phyloP scores from a whole-genome alignment of 2,113 vertebrate species.

The Boulengeromyrus knoepffleri region DNA sequence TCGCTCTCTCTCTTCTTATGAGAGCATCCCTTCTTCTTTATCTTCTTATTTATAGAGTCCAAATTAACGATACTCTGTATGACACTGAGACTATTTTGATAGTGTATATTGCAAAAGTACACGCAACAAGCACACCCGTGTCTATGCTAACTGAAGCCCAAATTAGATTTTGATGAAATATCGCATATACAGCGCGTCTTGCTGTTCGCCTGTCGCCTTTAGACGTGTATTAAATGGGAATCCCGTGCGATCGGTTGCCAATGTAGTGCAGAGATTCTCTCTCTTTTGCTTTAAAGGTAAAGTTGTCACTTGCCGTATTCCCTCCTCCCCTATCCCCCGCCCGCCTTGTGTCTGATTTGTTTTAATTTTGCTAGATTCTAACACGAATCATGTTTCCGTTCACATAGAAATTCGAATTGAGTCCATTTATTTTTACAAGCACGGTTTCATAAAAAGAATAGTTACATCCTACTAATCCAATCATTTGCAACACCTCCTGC shows the following conservation, averaged over 20 bases:
- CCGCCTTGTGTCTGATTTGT: constrained; percentile 2
- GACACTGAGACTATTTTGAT: background rate
- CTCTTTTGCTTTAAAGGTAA: constrained; percentile 36
- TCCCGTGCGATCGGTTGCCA: constrained; percentile 28
- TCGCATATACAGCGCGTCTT: constrained; percentile 9
- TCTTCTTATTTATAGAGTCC: constrained; percentile 14
- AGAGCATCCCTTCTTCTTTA: constrained; percentile 13
- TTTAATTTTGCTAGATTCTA: background rate
- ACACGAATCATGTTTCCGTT: constrained; percentile 3
- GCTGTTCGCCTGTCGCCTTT: constrained; percentile 15
- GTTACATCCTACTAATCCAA: background rate
- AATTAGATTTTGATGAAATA: constrained; percentile 2
- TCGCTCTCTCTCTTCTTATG: constrained; percentile 21
- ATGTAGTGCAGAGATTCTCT: constrained; percentile 23
- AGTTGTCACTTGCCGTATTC: constrained; percentile 40
- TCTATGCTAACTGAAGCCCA: background rate
- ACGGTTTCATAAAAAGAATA: background rate
- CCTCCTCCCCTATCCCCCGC: constrained; percentile 32
- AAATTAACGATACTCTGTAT: background rate
- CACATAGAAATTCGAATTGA: background rate
- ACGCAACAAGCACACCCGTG: background rate
- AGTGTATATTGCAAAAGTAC: background rate
- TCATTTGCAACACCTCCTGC: background rate
- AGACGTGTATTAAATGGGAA: constrained; percentile 16
- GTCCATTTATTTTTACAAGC: background rate